Evolutionary conservation across 2,888 invertebrate species (phyloP).

Genomic region (Scaptomyza polygonia): DNA sequence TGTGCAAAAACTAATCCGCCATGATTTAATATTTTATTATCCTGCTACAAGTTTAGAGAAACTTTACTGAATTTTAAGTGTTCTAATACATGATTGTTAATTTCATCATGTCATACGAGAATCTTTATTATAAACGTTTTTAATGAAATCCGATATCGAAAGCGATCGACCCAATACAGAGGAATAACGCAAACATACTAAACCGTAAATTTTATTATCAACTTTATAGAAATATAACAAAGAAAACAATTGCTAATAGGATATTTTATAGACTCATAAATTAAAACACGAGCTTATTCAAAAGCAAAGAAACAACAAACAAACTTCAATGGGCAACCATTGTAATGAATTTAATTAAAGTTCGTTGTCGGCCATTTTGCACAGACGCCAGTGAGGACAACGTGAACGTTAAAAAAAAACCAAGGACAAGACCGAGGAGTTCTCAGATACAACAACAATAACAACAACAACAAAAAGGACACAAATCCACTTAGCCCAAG

Average conservation of each 20-base stretch:
- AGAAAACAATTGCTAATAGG: constrained; percentile 3
- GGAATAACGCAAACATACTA: no score
- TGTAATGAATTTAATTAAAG: constrained; percentile 70
- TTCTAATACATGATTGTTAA: no score
- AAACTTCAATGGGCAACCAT: constrained; percentile 14
- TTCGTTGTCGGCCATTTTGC: constrained; percentile 43
- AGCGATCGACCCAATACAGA: no score
- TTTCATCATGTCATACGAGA: no score
- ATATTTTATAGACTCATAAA: constrained; percentile 1
- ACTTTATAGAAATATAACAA: not conserved
- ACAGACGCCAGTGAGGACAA: constrained; percentile 10
- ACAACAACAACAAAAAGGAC: no score
- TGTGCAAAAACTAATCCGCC: no score
- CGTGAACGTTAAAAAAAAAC: not conserved
- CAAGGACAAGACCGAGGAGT: not conserved
- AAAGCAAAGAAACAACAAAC: not conserved
- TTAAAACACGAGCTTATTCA: constrained; percentile 4
- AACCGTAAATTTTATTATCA: not conserved
- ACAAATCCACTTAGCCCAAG: constrained; percentile 51
- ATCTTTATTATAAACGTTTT: no score
- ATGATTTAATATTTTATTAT: no score
- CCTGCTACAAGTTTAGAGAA: no score
- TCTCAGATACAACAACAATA: not conserved
- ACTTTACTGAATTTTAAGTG: no score
- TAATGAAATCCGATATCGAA: no score